These are phyloP conservation scores for Eleutherodactylus coqui DNA, from an alignment of 2,797 vertebrate species.

Conservation along the genomic window DNA sequence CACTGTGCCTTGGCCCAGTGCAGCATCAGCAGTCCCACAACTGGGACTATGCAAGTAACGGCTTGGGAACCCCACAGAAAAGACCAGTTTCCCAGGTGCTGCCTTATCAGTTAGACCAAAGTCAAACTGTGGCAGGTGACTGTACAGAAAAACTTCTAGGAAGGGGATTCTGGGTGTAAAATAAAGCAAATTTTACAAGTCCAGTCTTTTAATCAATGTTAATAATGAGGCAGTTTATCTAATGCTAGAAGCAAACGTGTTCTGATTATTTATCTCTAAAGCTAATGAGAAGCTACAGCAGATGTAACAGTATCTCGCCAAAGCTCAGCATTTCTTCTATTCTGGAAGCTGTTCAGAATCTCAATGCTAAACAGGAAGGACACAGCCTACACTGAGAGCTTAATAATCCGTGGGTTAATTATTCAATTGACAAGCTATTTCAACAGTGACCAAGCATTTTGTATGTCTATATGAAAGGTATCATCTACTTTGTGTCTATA, in stretches of 20 bases:
- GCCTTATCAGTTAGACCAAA: too few species aligned
- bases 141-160: too few species aligned
- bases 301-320: slow-evolving; percentile 24
- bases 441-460: neutral
- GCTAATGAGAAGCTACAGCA: slow-evolving; percentile 26
- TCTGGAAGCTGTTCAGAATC: slow-evolving; percentile 10
- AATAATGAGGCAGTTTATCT: neutral
- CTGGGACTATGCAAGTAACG: too few species aligned
- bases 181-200: too few species aligned
- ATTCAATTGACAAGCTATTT: slow-evolving; percentile 22
- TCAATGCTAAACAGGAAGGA: slow-evolving; percentile 22
- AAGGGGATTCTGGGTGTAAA: too few species aligned
- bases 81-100: too few species aligned
- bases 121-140: too few species aligned
- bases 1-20: too few species aligned
- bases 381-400: slow-evolving; percentile 7
- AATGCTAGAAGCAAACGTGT: neutral
- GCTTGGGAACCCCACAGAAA: too few species aligned
- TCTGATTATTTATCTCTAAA: neutral
- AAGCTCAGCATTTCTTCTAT: slow-evolving; percentile 15
- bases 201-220: too few species aligned
- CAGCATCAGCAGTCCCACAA: too few species aligned
- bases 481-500: neutral
- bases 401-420: neutral
- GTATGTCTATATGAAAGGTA: neutral